phyloP scores from a whole-genome alignment of 2,797 vertebrate genomes.

The Lagocephalus sceleratus region DNA sequence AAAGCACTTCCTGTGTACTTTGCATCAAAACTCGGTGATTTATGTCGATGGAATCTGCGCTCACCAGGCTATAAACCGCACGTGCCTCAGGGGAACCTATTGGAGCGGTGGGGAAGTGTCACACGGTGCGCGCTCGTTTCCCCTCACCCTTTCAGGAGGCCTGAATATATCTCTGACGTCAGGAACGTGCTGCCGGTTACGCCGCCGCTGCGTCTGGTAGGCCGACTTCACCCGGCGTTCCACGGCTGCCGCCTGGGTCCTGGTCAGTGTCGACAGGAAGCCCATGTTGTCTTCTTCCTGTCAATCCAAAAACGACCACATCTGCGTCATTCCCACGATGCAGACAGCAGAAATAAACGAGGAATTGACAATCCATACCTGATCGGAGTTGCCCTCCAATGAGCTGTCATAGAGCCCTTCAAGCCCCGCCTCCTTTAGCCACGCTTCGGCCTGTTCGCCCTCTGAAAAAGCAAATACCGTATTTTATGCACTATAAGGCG shows the following conservation, averaged over 20 bases:
- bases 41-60: too few species aligned
- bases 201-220: slow-evolving; percentile 88
- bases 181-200: slow-evolving; percentile 87
- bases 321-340: neutral
- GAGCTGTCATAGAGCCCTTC: slow-evolving; percentile 85
- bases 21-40: too few species aligned
- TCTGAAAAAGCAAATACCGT: slow-evolving; percentile 82
- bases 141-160: slow-evolving; percentile 67
- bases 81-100: too few species aligned
- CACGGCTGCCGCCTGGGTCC: slow-evolving; percentile 89
- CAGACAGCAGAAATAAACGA: slow-evolving; percentile 6
- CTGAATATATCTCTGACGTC: slow-evolving; percentile 96
- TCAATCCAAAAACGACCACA: neutral
- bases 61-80: too few species aligned
- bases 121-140: neutral
- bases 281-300: slow-evolving; percentile 84
- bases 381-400: slow-evolving; percentile 60
- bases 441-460: slow-evolving; percentile 94
- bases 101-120: neutral
- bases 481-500: too few species aligned
- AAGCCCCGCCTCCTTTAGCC: slow-evolving; percentile 92
- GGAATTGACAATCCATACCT: slow-evolving; percentile 41
- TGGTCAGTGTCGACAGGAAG: slow-evolving; percentile 88
- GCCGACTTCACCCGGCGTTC: slow-evolving; percentile 85
- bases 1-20: too few species aligned